These are phyloP conservation scores for Mastomys natalensis DNA, from an alignment of 2,113 vertebrate genomes.

Conservation along the genomic window DNA sequence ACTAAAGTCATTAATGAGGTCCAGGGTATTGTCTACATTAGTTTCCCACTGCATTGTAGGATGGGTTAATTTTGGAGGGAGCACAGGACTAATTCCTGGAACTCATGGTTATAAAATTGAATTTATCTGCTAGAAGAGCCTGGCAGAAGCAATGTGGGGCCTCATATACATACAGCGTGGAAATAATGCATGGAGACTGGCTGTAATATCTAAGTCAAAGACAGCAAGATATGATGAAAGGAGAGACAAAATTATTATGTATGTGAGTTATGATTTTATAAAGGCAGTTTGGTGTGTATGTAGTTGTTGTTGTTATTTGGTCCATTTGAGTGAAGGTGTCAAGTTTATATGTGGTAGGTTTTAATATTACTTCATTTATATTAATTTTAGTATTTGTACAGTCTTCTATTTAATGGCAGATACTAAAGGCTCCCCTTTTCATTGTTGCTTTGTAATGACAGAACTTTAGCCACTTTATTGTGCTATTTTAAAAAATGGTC, in stretches of 20 bases:
- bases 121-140: neutral
- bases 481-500: neutral
- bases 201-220: neutral
- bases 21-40: neutral
- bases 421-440: neutral
- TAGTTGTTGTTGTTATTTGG: neutral
- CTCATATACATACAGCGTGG: neutral
- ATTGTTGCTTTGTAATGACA: neutral
- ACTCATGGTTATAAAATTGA: neutral
- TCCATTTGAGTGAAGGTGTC: neutral
- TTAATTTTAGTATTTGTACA: neutral
- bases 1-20: neutral
- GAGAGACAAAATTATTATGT: neutral
- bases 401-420: neutral
- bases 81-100: neutral
- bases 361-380: neutral
- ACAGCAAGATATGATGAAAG: neutral
- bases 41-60: neutral
- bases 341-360: neutral
- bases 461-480: neutral
- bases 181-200: neutral
- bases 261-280: neutral
- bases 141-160: neutral
- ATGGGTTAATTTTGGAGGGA: neutral
- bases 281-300: neutral